Base-by-base conservation (phyloP, 2,797 vertebrate genomes). In the Centroberyx gerrardi region DNA sequence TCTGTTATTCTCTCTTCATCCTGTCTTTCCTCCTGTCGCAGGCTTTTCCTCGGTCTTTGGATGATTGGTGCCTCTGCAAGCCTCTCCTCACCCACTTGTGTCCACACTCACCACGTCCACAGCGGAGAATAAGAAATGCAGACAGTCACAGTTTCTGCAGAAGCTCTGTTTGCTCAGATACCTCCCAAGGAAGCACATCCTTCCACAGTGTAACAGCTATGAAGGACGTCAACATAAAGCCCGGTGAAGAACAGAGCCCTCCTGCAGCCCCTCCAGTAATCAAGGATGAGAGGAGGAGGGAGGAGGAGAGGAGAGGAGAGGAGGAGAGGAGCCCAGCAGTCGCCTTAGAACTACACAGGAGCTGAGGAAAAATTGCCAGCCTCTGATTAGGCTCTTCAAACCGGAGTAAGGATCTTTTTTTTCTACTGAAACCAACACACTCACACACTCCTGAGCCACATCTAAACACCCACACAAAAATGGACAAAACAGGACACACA, bases 311-410 rank as follows among this genome's bases (percentile, higher is more conserved):
- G 58, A 69, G 46, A 14, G 1, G 48, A 44, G 72, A 72, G 62
- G 68, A 64, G 76, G 80, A 66, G 64, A 62, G 52, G 59, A 72
- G 74, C 75, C 70, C 62, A 61, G 80, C 77, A 71, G 68, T 77
- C 36, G 64, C 55, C 68, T 88, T 74, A 80, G 84, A 84, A 87
- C 77, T 82, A 85, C 83, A 87, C 68, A 78, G 74, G 75, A 90
- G 81, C 75, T 48, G 49, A 81, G 82, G 78, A 82, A 79, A 85
- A 87, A 83, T 87, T 77, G 58, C 76, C 83, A 72, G 83, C 67
- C 82, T 91, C 90, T 92, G 90, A 93, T 91, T 87, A 86, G 81
- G 33, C 86, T 86, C 86, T 87, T 93, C 87, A 92, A 85, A 90
- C 70, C 38, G 1, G 59, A 76, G 87, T 84, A 81, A 70, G 75